Base-by-base conservation (phyloP, 2,797 vertebrate species). In the Gambusia yucatana region DNA sequence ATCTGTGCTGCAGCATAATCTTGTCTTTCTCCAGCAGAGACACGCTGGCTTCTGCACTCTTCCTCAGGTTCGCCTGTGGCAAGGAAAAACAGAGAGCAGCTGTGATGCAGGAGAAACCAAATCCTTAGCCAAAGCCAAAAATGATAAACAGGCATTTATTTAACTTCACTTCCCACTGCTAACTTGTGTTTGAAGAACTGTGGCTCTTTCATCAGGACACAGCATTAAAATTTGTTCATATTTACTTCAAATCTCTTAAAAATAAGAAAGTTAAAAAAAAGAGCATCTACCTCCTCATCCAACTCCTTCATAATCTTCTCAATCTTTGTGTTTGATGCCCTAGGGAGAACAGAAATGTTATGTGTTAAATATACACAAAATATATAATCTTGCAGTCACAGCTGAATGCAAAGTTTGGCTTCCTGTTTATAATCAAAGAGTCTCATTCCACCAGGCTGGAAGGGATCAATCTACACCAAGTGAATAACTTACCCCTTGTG, bases 241-340 rank as follows among this genome's bases (percentile, higher is more conserved):
- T 20, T 11, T 59, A 41, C 59, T 76, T 20, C 63, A 39, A 11
- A 82, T 67, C 3, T 9, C 72, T 63, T 30, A 74, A 55, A 22
- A 28, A 2, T 57, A 2, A 47, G 1, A 57, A 1, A 46, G 4
- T 39, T 48, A n/a, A 76, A 69, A 20, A 72, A 57, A 79, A 39
- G 25, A 39, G 28, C 0, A 33, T 76, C 72, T 77, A 99, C 98
- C 97, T 99, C 98, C 94, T 99, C 98, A 89, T 99, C 98, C 93
- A 99, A 92, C 92, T 99, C 98, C 93, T 98, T 99, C 93, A 97
- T 96, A 88, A 99, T 97, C 95, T 98, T 99, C 90, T 99, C 98
- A 55, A 99, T 95, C 92, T 98, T 99, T 92, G 96, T 97, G 90
- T 95, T 98, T 84, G 97, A 98, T 79, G 97, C 94, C 93, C 98